Evolutionary conservation across 2,888 invertebrate genomes (phyloP), one percentile per base, ranked within the genome.

Genomic region (Amphipoea oculea): DNA sequence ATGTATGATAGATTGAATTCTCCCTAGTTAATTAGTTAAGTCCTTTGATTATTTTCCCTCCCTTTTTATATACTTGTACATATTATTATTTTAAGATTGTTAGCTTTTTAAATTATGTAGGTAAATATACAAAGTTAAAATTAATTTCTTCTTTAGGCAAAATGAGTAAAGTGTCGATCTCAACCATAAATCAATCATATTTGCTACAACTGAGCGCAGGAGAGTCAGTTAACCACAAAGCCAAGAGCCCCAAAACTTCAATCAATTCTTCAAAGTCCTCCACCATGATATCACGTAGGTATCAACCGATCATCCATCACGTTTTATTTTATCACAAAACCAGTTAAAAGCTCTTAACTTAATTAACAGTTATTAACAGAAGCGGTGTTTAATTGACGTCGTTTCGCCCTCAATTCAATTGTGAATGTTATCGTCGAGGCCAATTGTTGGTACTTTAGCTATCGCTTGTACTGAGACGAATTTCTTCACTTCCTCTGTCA

Each of bases 321-420:
- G 74, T 76, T 86, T 81, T 83, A 85, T 80, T 76, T 90, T 89
- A 89, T 89, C 89, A 78, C 78, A 65, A 73, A 65, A 78, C 83
- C 81, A 86, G 91, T 92, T 91, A 93, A 91, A 94, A 94, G 94
- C 95, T 95, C 92, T 96, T 96, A 95, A 92, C 89, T 89, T 93
- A 95, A 96, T 96, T 93, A 95, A 94, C 84, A 85, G 92, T 93
- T 92, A 94, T 95, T 94, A 94, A 92, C 88, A 83, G 88, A 94
- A 96, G 92, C 92, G 95, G 90, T 95, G 93, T 96, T 96, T 95
- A 95, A 96, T 96, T 95, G 95, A 92, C 92, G 93, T 94, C 93
- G 90, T 90, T 91, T 89, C 91, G 86, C 88, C 92, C 89, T 90
- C 94, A 94, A 95, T 95, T 95, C 95, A 95, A 96, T 96, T 96